Conservation (phyloP, 2,113 vertebrate species). For the Rhizomys pruinosus region DNA sequence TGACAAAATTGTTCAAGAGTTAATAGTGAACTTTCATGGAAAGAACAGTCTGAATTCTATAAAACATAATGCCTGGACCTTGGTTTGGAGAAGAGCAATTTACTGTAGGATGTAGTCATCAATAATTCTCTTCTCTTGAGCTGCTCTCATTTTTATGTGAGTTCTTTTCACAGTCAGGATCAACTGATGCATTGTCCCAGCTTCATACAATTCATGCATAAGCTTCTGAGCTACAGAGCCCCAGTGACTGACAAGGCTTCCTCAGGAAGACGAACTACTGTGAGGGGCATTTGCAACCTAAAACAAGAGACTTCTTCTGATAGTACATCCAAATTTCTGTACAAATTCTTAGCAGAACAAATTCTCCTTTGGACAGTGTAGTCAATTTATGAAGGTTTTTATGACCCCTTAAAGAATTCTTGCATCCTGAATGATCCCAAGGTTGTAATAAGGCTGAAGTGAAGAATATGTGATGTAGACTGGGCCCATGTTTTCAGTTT, state of each 20-base stretch:
- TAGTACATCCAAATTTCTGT: conserved; percentile 5
- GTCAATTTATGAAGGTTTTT: neutral
- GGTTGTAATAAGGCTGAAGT: neutral
- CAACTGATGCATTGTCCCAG: conserved; percentile 17
- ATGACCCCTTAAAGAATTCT: neutral
- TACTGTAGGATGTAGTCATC: conserved; percentile 4
- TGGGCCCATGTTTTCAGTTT: neutral
- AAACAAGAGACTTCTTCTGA: neutral
- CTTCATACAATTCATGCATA: conserved; percentile 38
- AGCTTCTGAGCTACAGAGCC: neutral
- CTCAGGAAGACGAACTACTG: neutral
- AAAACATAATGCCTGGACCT: conserved; percentile 39
- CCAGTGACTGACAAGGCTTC: neutral
- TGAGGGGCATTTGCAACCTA: conserved; percentile 3
- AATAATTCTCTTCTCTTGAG: conserved; percentile 34
- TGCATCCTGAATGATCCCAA: neutral
- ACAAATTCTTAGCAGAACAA: neutral
- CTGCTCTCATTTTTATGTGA: conserved; percentile 49
- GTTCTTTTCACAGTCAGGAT: conserved; percentile 44
- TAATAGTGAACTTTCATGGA: neutral
- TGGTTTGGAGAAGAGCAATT: conserved; percentile 51
- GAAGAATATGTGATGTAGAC: neutral
- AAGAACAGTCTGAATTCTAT: neutral
- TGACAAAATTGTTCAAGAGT: neutral
- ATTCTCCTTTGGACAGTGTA: neutral